Base-by-base conservation (phyloP, 1,140 invertebrate genomes). In the Aphelenchoides avenae region DNA sequence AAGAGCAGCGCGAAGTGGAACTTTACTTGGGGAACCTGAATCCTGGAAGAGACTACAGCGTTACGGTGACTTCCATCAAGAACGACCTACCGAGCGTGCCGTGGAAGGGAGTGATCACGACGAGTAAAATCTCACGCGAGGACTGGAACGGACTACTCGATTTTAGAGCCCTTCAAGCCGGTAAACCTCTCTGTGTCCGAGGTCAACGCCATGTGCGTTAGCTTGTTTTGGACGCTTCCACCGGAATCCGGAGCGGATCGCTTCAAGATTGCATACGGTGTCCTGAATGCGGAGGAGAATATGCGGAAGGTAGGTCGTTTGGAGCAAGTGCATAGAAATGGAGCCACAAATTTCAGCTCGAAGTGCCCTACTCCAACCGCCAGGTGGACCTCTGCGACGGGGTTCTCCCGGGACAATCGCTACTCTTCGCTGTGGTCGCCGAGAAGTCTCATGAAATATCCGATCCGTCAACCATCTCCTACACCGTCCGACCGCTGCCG, bases 1-100 rank as follows among this genome's bases (percentile, higher is more conserved):
- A 53, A n/a, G 73, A 74, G 36, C 73, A 76, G 48, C 52, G 61
- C 29, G 44, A 73, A 36, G 61, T 74, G 6, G 71, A 76, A 34
- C 46, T 74, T 22, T 76, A 73, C 52, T 51, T 74, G 40, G 71
- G 71, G 33, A 74, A 74, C 55, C 48, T 74, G 48, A 66, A 54
- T 44, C 74, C 71, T 1, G 71, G 71, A 7, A 41, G 71, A 31
- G 70, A 76, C 30, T 74, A 71, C 42, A 65, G 64, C 26, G 55
- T 74, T 41, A 41, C 52, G 3, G 64, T 74, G 13, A 71, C 64
- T 33, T 63, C 71, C 11, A 34, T 77, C 18, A 60, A 55, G 13
- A 57, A 66, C 6, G 70, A 67, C 11, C 34, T 76, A 20, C 65
- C 61, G 11, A 62, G 56, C 37, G 27, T 57, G 31, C 71, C 73